Evolutionary conservation across 2,888 invertebrate species (phyloP).

Genomic region (Caenorhabditis zanzibari): DNA sequence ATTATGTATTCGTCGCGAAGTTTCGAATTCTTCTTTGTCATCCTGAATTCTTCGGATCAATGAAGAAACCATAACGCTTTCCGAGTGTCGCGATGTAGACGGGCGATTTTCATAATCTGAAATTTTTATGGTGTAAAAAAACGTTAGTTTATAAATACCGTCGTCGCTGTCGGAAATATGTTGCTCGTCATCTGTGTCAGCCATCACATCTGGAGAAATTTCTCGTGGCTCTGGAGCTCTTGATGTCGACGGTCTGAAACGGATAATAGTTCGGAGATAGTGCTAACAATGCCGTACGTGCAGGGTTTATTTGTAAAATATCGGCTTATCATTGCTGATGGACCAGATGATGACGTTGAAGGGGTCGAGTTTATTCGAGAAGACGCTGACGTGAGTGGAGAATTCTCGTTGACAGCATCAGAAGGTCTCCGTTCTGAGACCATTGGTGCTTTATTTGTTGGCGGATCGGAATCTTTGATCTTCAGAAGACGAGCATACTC

Average conservation of each 20-base stretch:
- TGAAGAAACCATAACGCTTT: constrained; percentile 4
- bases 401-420: too few species aligned
- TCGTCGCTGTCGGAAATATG: constrained; percentile 3
- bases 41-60: background rate
- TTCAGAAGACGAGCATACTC: constrained; percentile 21
- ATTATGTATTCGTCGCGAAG: constrained; percentile 4
- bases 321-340: constrained; percentile 24
- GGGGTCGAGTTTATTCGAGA: background rate
- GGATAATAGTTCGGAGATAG: background rate
- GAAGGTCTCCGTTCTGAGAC: background rate
- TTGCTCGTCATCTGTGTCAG: constrained; percentile 7
- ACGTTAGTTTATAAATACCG: background rate
- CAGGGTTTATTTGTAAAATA: constrained; percentile 41
- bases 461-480: constrained; percentile 24
- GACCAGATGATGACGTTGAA: background rate
- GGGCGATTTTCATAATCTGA: constrained; percentile 5
- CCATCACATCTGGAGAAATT: constrained; percentile 32
- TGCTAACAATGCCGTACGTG: constrained; percentile 7
- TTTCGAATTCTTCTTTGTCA: constrained; percentile 36
- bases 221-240: constrained; percentile 16
- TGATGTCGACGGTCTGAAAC: constrained; percentile 31
- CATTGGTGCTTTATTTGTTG: background rate
- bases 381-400: background rate
- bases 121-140: background rate
- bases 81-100: background rate